phyloP scores from a whole-genome alignment of 2,797 vertebrate species.

The Eidolon dupreanum region DNA sequence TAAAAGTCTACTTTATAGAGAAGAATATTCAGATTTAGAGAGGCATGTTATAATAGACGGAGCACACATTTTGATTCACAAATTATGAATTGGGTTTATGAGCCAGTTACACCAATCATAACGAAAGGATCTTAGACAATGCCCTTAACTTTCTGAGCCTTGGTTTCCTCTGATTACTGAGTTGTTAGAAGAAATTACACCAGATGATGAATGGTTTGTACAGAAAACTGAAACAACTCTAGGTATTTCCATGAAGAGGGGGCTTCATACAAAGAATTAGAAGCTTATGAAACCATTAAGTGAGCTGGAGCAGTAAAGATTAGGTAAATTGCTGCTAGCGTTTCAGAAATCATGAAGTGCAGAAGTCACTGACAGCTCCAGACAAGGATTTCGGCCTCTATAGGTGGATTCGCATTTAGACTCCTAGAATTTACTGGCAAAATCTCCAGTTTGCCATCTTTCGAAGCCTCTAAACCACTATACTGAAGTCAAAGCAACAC shows the following conservation, averaged over 20 bases:
- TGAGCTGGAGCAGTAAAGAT: background rate
- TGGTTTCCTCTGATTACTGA: background rate
- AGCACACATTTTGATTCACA: background rate
- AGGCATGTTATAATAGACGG: background rate
- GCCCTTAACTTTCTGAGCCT: background rate
- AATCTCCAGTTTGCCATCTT: background rate
- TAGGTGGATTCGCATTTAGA: background rate
- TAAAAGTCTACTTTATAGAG: background rate
- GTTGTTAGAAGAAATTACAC: background rate
- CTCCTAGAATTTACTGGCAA: background rate
- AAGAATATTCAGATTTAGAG: slow-evolving; percentile 16
- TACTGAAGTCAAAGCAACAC: background rate
- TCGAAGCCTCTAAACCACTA: background rate
- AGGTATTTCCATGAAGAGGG: background rate
- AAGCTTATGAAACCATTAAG: background rate
- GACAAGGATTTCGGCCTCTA: background rate
- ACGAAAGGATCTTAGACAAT: background rate
- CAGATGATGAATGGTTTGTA: background rate
- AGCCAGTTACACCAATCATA: background rate
- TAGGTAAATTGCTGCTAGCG: background rate
- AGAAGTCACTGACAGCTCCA: background rate
- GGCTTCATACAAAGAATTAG: background rate
- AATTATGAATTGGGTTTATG: background rate
- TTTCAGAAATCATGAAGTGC: background rate
- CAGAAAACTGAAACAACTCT: background rate